A percentile compares a stretch with the other conserved stretches of the same genome.
Conservation (phyloP, 2,797 vertebrate genomes). For the Bucorvus abyssinicus region DNA sequence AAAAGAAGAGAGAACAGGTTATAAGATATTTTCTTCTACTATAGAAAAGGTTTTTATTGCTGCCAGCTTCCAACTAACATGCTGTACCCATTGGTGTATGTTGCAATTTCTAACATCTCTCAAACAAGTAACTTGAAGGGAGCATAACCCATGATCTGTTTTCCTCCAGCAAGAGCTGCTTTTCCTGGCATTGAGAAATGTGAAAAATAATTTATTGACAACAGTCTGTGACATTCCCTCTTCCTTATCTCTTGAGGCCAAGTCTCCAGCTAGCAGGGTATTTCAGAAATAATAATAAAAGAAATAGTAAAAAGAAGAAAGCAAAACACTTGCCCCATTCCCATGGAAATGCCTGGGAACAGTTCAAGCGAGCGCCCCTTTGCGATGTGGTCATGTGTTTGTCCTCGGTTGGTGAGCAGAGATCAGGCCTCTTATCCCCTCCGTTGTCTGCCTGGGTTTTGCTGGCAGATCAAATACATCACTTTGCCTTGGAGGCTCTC, state of each 20-base stretch:
- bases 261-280: not conserved
- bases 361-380: not conserved
- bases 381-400: not conserved
- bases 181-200: conserved; percentile 51
- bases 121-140: not conserved
- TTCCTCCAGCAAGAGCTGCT: not conserved
- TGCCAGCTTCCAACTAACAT: not conserved
- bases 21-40: not conserved
- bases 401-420: not conserved
- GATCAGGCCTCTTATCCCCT: not conserved
- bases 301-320: not conserved
- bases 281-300: conserved; percentile 16
- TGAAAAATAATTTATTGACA: conserved; percentile 21
- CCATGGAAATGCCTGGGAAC: conserved; percentile 27
- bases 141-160: not conserved
- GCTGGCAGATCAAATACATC: not conserved
- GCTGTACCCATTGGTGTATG: not conserved
- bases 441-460: not conserved
- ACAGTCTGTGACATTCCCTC: conserved; percentile 7
- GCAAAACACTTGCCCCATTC: not conserved
- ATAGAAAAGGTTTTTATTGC: not conserved
- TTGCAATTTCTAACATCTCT: not conserved
- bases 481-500: not conserved
- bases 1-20: not conserved
- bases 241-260: conserved; percentile 35